Base-by-base conservation (phyloP, 2,888 invertebrate species). In the Volucella zonaria region DNA sequence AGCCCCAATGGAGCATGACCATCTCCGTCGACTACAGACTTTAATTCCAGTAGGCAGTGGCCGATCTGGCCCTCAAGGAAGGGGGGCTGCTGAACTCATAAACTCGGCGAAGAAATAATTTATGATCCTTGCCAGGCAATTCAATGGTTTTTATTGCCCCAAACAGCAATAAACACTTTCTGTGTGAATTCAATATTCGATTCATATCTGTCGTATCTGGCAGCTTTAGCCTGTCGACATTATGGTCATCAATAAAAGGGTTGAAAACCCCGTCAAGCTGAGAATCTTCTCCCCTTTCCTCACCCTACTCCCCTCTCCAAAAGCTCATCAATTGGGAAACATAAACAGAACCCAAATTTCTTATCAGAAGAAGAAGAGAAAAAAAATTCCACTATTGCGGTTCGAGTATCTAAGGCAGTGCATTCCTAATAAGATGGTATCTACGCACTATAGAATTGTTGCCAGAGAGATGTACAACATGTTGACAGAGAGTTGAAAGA, bases 401-500 rank as follows among this genome's bases (percentile, higher is more conserved):
- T 10, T 52, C n/a, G 31, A 31, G 9, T 54, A 38, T 54, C 38
- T 45, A 31, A 14, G 47, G 10, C 52, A 52, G 11, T 54, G 52
- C 52, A 23, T 4, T 64, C 18, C 64, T 40, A 51, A 51, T 51
- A 8, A 52, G 42, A 54, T 31, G 38, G 56, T 51, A 40, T 54
- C 68, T 54, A 70, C 77, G 77, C 77, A 77, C 54, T 61, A 43
- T 59, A 77, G 58, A 58, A 75, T 56, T 73, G 79, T 70, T 79
- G 82, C 64, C 51, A 43, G 2, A 45, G 18, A 43, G 61, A 12
- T 56, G 15, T 31, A 52, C 79, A 83, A 62, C 83, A 83, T 83
- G 80, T 83, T 52, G 12, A 31, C 12, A 15, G 51, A 61, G 40
- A 52, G 45, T 31, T 8, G 40, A 12, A 59, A 71, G 52, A 49